These are phyloP conservation scores for Chelonus formosanus DNA, from an alignment of 2,888 invertebrate species.

Conservation along the genomic window DNA sequence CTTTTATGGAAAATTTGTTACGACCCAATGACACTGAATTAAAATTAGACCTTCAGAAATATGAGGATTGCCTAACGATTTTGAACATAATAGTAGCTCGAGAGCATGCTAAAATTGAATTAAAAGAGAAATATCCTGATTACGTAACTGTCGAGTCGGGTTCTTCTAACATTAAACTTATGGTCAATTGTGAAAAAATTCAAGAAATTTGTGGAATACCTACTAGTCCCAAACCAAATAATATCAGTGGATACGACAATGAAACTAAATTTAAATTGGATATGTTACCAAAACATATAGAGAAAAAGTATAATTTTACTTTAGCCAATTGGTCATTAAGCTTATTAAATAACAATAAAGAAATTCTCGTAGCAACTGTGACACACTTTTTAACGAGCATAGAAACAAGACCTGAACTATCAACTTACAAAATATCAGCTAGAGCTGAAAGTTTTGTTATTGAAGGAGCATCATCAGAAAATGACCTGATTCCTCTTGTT, in stretches of 20 bases:
- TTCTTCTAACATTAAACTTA: conserved; percentile 63
- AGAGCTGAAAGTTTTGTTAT: conserved; percentile 79
- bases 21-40: conserved; percentile 79
- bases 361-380: conserved; percentile 76
- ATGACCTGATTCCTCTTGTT: conserved; percentile 76
- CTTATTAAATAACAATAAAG: conserved; percentile 72
- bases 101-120: conserved; percentile 80
- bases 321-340: conserved; percentile 78
- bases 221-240: conserved; percentile 69
- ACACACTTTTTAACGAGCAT: conserved; percentile 77
- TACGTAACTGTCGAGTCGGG: conserved; percentile 60
- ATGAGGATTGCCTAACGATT: conserved; percentile 79
- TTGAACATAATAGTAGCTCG: conserved; percentile 81
- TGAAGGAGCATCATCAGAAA: conserved; percentile 78
- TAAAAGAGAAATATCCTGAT: conserved; percentile 58
- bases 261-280: conserved; percentile 65
- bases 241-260: conserved; percentile 68
- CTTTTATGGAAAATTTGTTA: conserved; percentile 76
- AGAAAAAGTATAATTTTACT: conserved; percentile 77
- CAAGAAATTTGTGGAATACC: conserved; percentile 71
- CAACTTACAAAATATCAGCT: conserved; percentile 75
- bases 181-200: conserved; percentile 68
- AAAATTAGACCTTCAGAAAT: conserved; percentile 76
- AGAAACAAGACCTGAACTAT: conserved; percentile 74
- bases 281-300: conserved; percentile 70